Conservation (phyloP, 2,113 vertebrate species). For the Neogobius melanostomus region DNA sequence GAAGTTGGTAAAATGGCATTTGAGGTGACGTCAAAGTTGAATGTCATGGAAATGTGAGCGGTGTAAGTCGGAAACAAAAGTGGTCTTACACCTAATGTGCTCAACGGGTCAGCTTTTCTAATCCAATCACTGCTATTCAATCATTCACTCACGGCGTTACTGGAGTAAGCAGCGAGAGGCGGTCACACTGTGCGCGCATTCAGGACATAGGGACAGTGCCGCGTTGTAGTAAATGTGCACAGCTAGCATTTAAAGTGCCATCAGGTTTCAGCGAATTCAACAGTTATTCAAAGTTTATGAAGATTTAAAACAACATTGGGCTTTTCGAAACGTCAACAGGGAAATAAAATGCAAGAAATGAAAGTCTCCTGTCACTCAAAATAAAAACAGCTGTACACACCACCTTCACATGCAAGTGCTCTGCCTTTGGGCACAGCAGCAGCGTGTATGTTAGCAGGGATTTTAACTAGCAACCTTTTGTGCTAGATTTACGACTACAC, state of each 20-base stretch:
- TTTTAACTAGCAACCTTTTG: no score
- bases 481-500: no score
- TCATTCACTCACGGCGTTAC: constrained; percentile 22
- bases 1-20: not conserved
- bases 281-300: not conserved
- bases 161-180: not conserved
- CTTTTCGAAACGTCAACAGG: not conserved
- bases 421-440: no score
- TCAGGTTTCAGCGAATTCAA: not conserved
- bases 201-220: not conserved
- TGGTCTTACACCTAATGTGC: constrained; percentile 9
- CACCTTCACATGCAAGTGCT: no score
- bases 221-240: not conserved
- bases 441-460: no score
- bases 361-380: no score
- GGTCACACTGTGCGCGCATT: no score
- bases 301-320: not conserved
- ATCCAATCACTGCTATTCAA: constrained; percentile 20
- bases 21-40: not conserved
- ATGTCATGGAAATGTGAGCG: not conserved
- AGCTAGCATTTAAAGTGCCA: not conserved
- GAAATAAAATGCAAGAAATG: not conserved
- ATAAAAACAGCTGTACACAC: no score
- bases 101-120: not conserved
- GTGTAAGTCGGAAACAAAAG: not conserved